Percentiles rank a stretch among this genome's conserved stretches.
phyloP scores from a whole-genome alignment of 2,113 vertebrate species.

The Varanus salvator region DNA sequence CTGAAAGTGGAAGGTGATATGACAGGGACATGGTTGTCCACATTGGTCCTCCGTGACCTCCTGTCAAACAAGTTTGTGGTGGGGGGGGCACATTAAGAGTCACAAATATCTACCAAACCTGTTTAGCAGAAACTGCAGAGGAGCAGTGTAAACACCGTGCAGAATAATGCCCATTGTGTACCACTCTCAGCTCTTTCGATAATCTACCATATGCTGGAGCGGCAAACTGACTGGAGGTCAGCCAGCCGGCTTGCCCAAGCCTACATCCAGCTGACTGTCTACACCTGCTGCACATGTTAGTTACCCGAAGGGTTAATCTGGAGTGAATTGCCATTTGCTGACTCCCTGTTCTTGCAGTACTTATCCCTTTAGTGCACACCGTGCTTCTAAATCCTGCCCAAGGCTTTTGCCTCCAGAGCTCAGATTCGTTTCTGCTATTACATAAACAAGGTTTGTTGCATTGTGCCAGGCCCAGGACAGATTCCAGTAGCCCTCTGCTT shows the following conservation, averaged over 20 bases:
- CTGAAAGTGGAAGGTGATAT: not conserved
- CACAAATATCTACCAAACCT: not conserved
- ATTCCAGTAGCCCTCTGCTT: not conserved
- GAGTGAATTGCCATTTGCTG: not conserved
- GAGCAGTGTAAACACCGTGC: not conserved
- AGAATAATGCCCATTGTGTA: not conserved
- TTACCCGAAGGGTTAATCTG: not conserved
- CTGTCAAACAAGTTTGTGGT: not conserved
- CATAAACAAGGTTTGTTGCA: not conserved
- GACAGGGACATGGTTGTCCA: not conserved
- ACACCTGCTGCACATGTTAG: not conserved
- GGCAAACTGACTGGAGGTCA: not conserved
- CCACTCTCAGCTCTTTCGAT: no score
- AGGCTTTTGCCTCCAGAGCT: not conserved
- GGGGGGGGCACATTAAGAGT: no score
- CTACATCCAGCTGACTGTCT: not conserved
- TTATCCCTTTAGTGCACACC: no score
- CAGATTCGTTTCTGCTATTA: not conserved
- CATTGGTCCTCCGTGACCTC: not conserved
- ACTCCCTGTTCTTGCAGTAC: not conserved
- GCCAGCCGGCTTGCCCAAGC: not conserved
- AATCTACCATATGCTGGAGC: not conserved
- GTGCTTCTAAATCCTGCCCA: not conserved
- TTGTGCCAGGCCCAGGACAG: not conserved
- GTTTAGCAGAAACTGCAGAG: not conserved